Evolutionary conservation across 1,140 invertebrate genomes (phyloP).

Genomic region (Drosophila pachea): DNA sequence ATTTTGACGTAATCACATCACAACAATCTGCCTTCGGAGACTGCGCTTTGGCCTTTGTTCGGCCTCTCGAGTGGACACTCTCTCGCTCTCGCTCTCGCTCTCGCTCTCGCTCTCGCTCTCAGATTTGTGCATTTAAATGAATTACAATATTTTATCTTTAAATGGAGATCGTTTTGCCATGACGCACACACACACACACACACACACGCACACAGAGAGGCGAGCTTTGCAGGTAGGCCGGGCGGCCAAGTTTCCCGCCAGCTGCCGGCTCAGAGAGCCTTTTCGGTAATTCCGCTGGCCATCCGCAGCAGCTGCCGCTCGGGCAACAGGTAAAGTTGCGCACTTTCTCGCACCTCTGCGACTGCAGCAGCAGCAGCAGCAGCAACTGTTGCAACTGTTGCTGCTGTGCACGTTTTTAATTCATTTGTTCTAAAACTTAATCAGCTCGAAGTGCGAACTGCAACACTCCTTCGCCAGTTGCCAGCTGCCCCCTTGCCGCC

Average conservation of each 20-base stretch:
- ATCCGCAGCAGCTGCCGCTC: conserved; percentile 40
- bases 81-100: conserved; percentile 18
- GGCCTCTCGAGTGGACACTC: conserved; percentile 54
- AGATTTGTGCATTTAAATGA: conserved; percentile 76
- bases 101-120: conserved; percentile 33
- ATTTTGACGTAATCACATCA: conserved; percentile 77
- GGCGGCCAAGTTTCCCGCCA: conserved; percentile 53
- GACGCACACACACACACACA: conserved; percentile 13
- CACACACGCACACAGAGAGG: conserved; percentile 1
- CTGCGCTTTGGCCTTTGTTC: conserved; percentile 22
- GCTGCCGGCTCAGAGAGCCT: conserved; percentile 25
- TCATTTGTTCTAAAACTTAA: conserved; percentile 78
- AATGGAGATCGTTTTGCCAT: conserved; percentile 52
- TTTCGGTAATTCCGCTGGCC: conserved; percentile 45
- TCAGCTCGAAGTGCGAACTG: conserved; percentile 52
- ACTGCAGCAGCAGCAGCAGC: not conserved
- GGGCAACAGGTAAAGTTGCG: conserved; percentile 53
- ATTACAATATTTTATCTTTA: conserved; percentile 76
- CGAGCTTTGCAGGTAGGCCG: conserved; percentile 38
- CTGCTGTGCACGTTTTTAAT: conserved; percentile 69
- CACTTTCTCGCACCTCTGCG: conserved; percentile 57
- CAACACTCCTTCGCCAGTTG: conserved; percentile 4
- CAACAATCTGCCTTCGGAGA: conserved; percentile 61
- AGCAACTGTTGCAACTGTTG: not conserved
- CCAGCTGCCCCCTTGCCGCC: not conserved